Percentiles rank a stretch among this genome's conserved stretches.
Conservation (phyloP, 1,140 invertebrate genomes). For the Drosophila paulistorum region DNA sequence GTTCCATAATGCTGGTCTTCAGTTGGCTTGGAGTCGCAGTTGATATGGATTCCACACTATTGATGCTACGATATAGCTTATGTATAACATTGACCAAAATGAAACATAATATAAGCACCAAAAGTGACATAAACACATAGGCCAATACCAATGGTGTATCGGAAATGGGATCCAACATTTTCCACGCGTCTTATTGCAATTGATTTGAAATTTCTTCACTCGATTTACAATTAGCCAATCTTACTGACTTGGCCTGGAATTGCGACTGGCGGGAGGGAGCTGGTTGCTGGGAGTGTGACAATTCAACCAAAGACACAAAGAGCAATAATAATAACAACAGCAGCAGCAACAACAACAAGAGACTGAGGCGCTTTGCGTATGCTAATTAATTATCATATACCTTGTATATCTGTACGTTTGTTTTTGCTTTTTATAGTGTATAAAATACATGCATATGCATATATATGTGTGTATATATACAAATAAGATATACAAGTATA, state of each 20-base stretch:
- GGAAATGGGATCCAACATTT: constrained; percentile 75
- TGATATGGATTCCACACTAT: constrained; percentile 23
- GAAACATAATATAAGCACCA: constrained; percentile 76
- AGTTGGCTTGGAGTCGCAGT: constrained; percentile 28
- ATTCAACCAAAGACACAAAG: constrained; percentile 6
- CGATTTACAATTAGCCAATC: constrained; percentile 4
- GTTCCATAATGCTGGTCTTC: constrained; percentile 60
- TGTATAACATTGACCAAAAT: constrained; percentile 78
- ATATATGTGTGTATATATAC: constrained; percentile 13
- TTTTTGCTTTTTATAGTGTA: constrained; percentile 4
- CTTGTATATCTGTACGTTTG: constrained; percentile 14
- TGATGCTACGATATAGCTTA: constrained; percentile 67
- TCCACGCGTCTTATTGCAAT: constrained; percentile 13
- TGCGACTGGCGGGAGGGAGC: too few species aligned
- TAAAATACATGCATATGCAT: constrained; percentile 28
- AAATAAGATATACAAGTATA: not conserved
- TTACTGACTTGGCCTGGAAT: not conserved
- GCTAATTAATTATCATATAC: constrained; percentile 46
- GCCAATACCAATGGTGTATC: constrained; percentile 77
- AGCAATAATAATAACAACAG: not conserved
- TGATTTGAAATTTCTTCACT: constrained; percentile 3
- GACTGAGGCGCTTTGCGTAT: constrained; percentile 30
- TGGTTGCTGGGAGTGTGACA: not conserved
- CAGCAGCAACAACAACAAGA: not conserved
- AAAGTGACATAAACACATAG: constrained; percentile 73